These are phyloP conservation scores for Emydoidea blandingii DNA, from an alignment of 2,797 vertebrate species.

Conservation along the genomic window DNA sequence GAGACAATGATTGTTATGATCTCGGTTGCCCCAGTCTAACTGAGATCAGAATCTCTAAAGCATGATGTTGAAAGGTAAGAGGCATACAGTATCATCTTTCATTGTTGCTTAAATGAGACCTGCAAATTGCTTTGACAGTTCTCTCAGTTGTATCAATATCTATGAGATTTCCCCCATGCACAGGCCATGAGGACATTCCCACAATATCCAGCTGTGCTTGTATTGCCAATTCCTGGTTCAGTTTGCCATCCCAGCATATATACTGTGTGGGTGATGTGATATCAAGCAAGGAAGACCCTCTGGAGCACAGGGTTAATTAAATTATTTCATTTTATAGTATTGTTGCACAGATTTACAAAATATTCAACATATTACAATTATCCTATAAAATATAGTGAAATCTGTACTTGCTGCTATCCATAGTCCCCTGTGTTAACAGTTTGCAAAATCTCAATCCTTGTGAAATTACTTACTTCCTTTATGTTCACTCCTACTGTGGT, in stretches of 20 bases:
- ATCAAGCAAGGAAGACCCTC: background rate
- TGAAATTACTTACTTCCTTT: constrained; percentile 27
- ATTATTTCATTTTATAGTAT: constrained; percentile 40
- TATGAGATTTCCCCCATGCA: background rate
- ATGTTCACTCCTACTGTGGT: constrained; percentile 49
- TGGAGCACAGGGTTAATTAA: constrained; percentile 36
- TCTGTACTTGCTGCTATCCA: constrained; percentile 2
- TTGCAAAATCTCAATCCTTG: constrained; percentile 42
- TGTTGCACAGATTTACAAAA: constrained; percentile 1
- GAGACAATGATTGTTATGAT: background rate
- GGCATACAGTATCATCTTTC: background rate
- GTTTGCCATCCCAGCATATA: background rate
- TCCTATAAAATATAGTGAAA: constrained; percentile 36
- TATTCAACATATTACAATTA: constrained; percentile 27
- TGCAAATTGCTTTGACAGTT: background rate
- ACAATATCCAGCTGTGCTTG: background rate
- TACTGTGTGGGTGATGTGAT: background rate
- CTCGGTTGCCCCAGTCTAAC: background rate
- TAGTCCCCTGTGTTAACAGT: background rate
- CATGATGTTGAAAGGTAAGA: background rate
- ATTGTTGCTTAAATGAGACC: background rate
- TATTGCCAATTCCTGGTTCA: background rate
- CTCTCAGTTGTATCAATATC: background rate
- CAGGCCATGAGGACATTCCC: accelerated
- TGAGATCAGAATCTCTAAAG: accelerated